Conservation (phyloP, 2,113 vertebrate genomes). For the Melanotaenia duboulayi region DNA sequence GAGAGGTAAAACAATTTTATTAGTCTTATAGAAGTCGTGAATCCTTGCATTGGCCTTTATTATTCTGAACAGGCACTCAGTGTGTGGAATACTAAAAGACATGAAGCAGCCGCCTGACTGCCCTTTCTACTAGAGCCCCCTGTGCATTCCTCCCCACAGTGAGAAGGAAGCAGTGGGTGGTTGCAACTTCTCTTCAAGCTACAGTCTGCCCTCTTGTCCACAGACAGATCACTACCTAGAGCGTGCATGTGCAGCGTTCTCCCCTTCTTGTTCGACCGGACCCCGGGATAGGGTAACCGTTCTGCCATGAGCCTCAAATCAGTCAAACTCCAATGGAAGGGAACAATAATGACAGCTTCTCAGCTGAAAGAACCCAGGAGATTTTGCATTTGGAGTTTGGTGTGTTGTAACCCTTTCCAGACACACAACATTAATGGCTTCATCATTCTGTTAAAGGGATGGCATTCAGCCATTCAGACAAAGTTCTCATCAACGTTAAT, state of each 20-base stretch:
- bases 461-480: too few relatives aligned
- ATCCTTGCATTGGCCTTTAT: background rate
- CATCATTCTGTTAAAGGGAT: background rate
- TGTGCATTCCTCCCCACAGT: background rate
- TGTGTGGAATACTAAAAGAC: background rate
- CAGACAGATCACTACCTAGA: background rate
- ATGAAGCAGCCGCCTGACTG: slow-evolving; percentile 1
- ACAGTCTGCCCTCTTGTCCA: background rate
- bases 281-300: background rate
- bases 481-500: too few relatives aligned
- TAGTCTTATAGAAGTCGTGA: background rate
- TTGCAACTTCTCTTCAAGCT: background rate
- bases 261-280: background rate
- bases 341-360: background rate
- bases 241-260: background rate
- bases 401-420: background rate
- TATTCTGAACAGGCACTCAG: background rate
- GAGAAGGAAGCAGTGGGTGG: background rate
- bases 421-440: slow-evolving; percentile 1
- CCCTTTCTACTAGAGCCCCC: background rate
- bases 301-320: too few relatives aligned
- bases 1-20: background rate
- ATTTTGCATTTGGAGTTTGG: background rate
- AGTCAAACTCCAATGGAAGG: too few relatives aligned
- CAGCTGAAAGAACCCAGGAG: background rate